Evolutionary conservation across 2,888 invertebrate genomes (phyloP).

Genomic region (Eledona agricola): DNA sequence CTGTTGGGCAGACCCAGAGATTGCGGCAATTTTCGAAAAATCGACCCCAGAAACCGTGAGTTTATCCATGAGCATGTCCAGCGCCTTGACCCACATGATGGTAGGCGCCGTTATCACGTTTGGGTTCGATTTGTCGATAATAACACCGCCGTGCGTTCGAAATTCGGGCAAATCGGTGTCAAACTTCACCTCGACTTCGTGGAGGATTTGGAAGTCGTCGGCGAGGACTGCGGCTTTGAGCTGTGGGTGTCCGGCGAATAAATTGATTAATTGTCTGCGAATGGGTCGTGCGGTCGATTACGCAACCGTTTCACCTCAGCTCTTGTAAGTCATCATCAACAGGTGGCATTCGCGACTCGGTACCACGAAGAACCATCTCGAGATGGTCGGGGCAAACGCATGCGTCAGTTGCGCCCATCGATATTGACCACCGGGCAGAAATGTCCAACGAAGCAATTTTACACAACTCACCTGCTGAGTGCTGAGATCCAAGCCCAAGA

Average conservation of each 20-base stretch:
- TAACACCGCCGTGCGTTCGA: constrained; percentile 72
- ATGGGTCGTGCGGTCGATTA: too few species aligned
- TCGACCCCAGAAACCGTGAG: constrained; percentile 84
- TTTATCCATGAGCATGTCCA: constrained; percentile 89
- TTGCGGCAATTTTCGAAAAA: constrained; percentile 80
- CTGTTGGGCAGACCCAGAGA: constrained; percentile 97
- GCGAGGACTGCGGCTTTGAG: constrained; percentile 88
- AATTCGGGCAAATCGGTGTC: constrained; percentile 95
- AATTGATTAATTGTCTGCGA: too few species aligned
- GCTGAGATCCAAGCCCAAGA: constrained; percentile 86
- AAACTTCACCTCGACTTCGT: constrained; percentile 87
- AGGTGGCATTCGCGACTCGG: constrained; percentile 44
- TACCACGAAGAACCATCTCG: constrained; percentile 5
- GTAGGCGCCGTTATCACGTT: constrained; percentile 80
- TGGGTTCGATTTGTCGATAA: constrained; percentile 64
- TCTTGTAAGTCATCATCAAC: constrained; percentile 40
- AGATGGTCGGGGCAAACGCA: too few species aligned
- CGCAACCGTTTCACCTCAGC: constrained; percentile 2
- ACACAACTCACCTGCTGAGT: constrained; percentile 78
- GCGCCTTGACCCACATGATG: constrained; percentile 94
- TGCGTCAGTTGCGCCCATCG: constrained; percentile 25
- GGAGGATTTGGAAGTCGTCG: constrained; percentile 75
- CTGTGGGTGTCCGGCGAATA: too few species aligned
- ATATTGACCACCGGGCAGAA: constrained; percentile 9
- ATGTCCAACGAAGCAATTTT: background rate